These are phyloP conservation scores for Apantesis nais DNA, from an alignment of 2,888 invertebrate genomes.

Conservation along the genomic window DNA sequence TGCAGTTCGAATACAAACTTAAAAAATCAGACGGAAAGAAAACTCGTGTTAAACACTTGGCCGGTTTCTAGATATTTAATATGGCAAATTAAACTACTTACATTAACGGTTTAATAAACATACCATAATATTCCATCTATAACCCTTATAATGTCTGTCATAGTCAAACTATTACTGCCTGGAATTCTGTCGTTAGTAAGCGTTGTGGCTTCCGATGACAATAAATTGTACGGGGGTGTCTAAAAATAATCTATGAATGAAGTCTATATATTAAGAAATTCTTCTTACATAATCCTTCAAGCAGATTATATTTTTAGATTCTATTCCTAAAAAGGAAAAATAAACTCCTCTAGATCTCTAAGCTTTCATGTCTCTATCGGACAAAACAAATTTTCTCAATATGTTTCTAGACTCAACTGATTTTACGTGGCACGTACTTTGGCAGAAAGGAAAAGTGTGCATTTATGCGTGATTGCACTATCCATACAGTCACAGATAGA, in stretches of 20 bases:
- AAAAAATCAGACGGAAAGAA: not conserved
- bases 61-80: not conserved
- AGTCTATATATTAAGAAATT: not conserved
- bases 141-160: slow-evolving; percentile 67
- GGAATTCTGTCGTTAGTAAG: slow-evolving; percentile 44
- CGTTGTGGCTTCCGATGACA: slow-evolving; percentile 57
- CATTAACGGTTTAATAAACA: slow-evolving; percentile 5
- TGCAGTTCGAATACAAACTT: no score
- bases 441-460: no score
- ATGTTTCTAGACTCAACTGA: no score
- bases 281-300: no score
- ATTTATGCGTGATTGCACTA: no score
- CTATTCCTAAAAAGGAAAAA: no score
- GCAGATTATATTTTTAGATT: no score
- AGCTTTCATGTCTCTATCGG: no score
- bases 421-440: no score
- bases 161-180: slow-evolving; percentile 67
- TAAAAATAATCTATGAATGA: slow-evolving; percentile 42
- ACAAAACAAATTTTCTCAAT: no score
- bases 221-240: slow-evolving; percentile 75
- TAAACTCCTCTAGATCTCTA: no score
- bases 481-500: no score
- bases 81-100: not conserved
- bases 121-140: slow-evolving; percentile 79
- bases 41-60: not conserved